phyloP scores from a whole-genome alignment of 2,888 invertebrate species.

The Polydrusus tereticollis region DNA sequence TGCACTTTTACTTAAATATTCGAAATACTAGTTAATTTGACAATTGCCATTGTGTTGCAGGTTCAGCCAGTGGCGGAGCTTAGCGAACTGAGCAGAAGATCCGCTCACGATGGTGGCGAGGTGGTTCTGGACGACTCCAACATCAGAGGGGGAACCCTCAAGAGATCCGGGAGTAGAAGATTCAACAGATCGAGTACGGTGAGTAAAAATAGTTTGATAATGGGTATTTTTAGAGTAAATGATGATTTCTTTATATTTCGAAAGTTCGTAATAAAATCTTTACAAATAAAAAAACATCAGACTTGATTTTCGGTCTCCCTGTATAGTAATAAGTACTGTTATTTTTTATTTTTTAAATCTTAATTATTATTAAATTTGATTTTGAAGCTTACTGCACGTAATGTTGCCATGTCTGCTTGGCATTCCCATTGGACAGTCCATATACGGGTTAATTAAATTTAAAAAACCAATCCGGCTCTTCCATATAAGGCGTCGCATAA shows the following conservation, averaged over 20 bases:
- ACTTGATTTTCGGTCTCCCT: too few relatives aligned
- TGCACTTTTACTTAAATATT: too few relatives aligned
- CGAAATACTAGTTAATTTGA: too few relatives aligned
- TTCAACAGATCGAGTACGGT: constrained; percentile 78
- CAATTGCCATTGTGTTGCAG: constrained; percentile 71
- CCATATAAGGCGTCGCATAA: not conserved
- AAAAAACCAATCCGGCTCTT: not conserved
- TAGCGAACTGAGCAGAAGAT: constrained; percentile 88
- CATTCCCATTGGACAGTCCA: not conserved
- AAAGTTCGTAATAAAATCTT: too few relatives aligned
- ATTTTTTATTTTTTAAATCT: not conserved
- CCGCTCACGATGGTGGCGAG: constrained; percentile 76
- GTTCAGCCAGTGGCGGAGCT: constrained; percentile 95
- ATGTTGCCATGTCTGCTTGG: too few relatives aligned
- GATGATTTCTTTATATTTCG: too few relatives aligned
- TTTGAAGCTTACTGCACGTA: too few relatives aligned
- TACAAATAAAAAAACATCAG: too few relatives aligned
- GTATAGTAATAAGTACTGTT: not conserved
- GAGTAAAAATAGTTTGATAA: constrained; percentile 59
- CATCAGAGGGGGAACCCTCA: constrained; percentile 81
- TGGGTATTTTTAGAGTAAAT: too few relatives aligned
- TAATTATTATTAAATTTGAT: not conserved
- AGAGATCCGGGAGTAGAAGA: constrained; percentile 84
- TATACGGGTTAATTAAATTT: not conserved
- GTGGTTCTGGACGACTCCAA: constrained; percentile 78